Evolutionary conservation across 2,888 invertebrate species (phyloP).

Genomic region (Cantharis rustica): DNA sequence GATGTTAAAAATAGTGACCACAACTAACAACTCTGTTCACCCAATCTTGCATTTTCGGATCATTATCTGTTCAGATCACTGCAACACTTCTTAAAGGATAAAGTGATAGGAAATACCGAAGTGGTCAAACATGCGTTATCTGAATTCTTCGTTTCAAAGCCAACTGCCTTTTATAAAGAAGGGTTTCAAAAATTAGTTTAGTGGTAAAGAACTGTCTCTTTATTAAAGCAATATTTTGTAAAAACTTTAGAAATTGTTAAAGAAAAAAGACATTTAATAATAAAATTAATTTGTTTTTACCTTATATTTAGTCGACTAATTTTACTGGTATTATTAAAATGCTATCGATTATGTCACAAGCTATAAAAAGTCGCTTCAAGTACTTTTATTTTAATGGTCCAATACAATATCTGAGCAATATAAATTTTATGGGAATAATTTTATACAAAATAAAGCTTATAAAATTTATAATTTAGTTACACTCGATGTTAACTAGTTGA

Average conservation of each 20-base stretch:
- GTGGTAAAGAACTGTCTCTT: background rate
- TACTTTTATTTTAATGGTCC: background rate
- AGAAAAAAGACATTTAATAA: background rate
- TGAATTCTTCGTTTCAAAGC: background rate
- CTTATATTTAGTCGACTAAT: background rate
- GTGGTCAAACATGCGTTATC: background rate
- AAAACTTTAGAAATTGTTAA: background rate
- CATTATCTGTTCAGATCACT: background rate
- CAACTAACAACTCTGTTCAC: background rate
- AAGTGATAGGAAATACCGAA: background rate
- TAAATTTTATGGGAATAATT: background rate
- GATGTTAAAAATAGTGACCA: too few species aligned
- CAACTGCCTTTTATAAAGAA: background rate
- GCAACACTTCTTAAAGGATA: background rate
- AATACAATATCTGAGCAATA: background rate
- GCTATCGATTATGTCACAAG: background rate
- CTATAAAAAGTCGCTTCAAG: background rate
- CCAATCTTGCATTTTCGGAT: background rate
- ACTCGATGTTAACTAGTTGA: background rate
- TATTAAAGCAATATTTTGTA: background rate
- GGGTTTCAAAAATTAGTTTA: too few species aligned
- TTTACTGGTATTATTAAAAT: background rate
- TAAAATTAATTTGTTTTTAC: background rate
- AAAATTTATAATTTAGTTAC: background rate
- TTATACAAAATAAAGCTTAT: background rate